Evolutionary conservation across 2,888 invertebrate species (phyloP).

Genomic region (Leistus spinibarbis): DNA sequence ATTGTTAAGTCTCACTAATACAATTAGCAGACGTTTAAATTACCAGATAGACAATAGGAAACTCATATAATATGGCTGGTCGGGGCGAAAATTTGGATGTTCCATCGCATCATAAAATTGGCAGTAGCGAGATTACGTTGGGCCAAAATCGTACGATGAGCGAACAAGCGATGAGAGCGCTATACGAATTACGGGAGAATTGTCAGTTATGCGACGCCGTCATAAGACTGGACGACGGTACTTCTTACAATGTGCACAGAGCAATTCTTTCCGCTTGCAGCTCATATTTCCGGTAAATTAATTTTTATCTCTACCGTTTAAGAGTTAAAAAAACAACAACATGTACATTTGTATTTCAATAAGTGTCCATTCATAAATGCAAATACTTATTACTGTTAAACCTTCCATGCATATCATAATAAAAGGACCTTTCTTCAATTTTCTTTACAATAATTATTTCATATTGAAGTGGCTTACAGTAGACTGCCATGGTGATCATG

Average conservation of each 20-base stretch:
- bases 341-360: neutral
- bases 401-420: too few species aligned
- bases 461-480: too few species aligned
- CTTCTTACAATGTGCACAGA: conserved; percentile 82
- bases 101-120: conserved; percentile 42
- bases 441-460: too few species aligned
- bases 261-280: conserved; percentile 88
- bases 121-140: conserved; percentile 47
- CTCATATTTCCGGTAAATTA: conserved; percentile 81
- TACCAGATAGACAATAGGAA: neutral
- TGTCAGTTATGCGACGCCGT: conserved; percentile 88
- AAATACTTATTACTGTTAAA: neutral
- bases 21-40: neutral
- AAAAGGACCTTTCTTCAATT: too few species aligned
- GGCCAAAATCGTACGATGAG: conserved; percentile 74
- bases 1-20: neutral
- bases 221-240: conserved; percentile 80
- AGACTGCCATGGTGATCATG: too few species aligned
- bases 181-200: conserved; percentile 81
- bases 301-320: neutral
- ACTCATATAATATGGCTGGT: conserved; percentile 39
- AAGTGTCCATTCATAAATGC: neutral
- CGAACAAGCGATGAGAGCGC: conserved; percentile 81
- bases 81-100: conserved; percentile 45
- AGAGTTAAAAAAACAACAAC: neutral